Evolutionary conservation across 1,140 invertebrate genomes (phyloP).

Genomic region (Myzus persicae): DNA sequence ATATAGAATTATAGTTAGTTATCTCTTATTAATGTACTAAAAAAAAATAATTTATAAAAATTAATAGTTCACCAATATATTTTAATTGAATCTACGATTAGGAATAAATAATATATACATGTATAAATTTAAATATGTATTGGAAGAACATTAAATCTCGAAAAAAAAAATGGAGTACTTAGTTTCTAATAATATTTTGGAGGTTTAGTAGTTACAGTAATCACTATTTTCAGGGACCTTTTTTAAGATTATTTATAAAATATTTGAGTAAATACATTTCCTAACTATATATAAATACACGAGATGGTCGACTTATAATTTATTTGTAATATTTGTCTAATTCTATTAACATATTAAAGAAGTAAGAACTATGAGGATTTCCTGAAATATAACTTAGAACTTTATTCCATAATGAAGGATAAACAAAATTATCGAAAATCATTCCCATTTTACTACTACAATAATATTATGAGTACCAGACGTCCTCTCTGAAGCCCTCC

Average conservation of each 20-base stretch:
- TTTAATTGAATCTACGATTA: too few relatives aligned
- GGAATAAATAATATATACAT: too few relatives aligned
- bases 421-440: neutral
- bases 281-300: neutral
- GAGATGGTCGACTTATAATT: neutral
- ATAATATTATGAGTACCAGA: too few relatives aligned
- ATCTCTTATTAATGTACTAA: neutral
- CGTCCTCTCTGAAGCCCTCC: too few relatives aligned
- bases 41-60: neutral
- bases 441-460: neutral
- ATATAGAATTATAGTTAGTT: neutral
- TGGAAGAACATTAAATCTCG: neutral
- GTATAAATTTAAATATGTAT: too few relatives aligned
- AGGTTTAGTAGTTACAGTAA: neutral
- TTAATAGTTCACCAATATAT: too few relatives aligned
- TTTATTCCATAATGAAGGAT: neutral
- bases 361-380: neutral
- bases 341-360: neutral
- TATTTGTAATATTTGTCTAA: neutral
- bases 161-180: neutral
- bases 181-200: too few relatives aligned
- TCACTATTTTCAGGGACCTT: neutral
- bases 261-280: too few relatives aligned
- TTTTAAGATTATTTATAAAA: neutral
- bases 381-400: neutral